phyloP scores from a whole-genome alignment of 2,113 vertebrate genomes.

The Cranoglanis bouderius region DNA sequence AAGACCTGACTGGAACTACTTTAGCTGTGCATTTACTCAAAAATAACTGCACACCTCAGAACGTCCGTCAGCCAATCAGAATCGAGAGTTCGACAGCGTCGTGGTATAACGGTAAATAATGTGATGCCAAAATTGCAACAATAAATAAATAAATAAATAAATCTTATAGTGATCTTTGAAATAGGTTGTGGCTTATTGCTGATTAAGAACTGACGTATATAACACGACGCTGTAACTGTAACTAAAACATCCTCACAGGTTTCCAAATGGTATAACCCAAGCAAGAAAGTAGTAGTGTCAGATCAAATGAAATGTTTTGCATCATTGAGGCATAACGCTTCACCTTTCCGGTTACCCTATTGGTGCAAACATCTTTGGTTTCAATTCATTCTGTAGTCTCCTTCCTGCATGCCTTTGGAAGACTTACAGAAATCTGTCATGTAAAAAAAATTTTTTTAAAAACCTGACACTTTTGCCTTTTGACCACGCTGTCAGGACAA shows the following conservation, averaged over 20 bases:
- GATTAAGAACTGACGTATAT: neutral
- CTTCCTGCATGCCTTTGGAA: constrained; percentile 22
- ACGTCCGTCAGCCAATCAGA: no score
- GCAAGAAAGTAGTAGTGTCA: neutral
- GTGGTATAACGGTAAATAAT: neutral
- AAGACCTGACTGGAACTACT: no score
- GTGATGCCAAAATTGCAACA: neutral
- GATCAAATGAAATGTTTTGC: neutral
- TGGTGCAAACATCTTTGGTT: constrained; percentile 23
- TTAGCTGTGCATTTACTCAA: no score
- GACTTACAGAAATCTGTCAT: constrained; percentile 19
- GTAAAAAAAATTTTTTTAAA: constrained; percentile 3
- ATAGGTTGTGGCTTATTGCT: neutral
- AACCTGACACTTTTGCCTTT: neutral
- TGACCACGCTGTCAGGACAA: constrained; percentile 23
- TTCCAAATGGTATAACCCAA: neutral
- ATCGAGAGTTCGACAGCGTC: no score
- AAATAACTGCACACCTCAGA: no score
- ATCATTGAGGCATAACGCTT: neutral
- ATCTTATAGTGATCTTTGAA: neutral
- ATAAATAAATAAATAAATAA: no score
- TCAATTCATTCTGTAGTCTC: constrained; percentile 21
- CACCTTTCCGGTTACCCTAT: constrained; percentile 22
- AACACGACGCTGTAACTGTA: neutral
- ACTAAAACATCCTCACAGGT: neutral